phyloP scores from a whole-genome alignment of 2,113 vertebrate genomes.

The Zosterops japonicus region DNA sequence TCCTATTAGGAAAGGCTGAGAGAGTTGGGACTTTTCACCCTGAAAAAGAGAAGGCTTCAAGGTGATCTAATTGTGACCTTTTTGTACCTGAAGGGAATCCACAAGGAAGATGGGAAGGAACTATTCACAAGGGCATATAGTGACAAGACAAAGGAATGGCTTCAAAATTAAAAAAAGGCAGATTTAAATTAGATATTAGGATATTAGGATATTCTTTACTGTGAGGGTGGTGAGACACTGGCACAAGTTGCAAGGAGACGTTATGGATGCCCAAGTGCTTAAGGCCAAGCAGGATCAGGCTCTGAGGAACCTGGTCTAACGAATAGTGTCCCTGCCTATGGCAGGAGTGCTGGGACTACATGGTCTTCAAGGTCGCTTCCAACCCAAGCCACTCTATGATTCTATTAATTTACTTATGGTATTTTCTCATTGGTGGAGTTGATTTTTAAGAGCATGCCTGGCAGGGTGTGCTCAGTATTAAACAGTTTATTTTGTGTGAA shows the following conservation, averaged over 20 bases:
- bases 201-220: neutral
- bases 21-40: neutral
- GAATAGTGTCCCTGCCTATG: neutral
- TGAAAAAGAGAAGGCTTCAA: neutral
- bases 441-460: neutral
- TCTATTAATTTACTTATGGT: fast-evolving
- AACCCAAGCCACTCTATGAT: neutral
- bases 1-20: neutral
- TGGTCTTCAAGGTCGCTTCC: neutral
- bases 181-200: neutral
- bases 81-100: neutral
- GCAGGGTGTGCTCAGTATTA: neutral
- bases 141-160: neutral
- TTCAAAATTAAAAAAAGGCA: neutral
- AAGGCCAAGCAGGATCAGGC: neutral
- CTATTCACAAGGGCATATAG: neutral
- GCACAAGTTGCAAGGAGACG: neutral
- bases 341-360: neutral
- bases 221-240: neutral
- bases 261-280: neutral
- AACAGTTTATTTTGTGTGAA: neutral
- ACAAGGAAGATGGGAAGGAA: neutral
- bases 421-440: neutral
- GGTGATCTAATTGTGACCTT: fast-evolving
- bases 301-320: neutral